Percentiles rank a stretch among this genome's conserved stretches.
These are phyloP conservation scores for human (Homo sapiens) DNA, from an alignment of 2,113 vertebrate genomes.

Conservation along the genomic window DNA sequence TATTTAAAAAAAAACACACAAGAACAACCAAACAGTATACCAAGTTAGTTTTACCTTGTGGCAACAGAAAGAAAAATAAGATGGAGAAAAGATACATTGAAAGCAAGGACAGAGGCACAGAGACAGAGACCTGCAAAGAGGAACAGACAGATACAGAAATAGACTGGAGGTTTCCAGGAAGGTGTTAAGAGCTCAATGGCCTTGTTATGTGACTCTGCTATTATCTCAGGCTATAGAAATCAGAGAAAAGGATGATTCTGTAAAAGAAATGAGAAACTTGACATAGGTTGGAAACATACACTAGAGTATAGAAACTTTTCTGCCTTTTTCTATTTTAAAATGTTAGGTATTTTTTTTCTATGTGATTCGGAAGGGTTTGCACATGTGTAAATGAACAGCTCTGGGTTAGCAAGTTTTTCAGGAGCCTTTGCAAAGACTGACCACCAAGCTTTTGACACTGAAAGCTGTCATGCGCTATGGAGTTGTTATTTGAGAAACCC, in stretches of 20 bases:
- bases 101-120: not conserved
- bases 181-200: not conserved
- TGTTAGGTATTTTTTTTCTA: not conserved
- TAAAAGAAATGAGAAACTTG: slow-evolving; percentile 12
- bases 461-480: not conserved
- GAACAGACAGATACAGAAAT: not conserved
- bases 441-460: not conserved
- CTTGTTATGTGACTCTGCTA: not conserved
- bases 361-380: slow-evolving; percentile 14
- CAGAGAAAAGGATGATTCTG: not conserved
- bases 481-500: not conserved
- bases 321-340: not conserved
- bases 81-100: not conserved
- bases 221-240: not conserved
- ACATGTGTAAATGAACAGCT: not conserved
- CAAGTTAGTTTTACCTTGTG: slow-evolving; percentile 9
- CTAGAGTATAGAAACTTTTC: not conserved
- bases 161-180: not conserved
- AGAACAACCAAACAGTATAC: slow-evolving; percentile 10
- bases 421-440: not conserved
- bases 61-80: slow-evolving; percentile 19
- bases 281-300: not conserved
- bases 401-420: slow-evolving; percentile 16
- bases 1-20: not conserved
- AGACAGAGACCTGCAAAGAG: not conserved